Evolutionary conservation across 1,140 invertebrate genomes (phyloP).

Genomic region (Brachionus asplanchnoidis): DNA sequence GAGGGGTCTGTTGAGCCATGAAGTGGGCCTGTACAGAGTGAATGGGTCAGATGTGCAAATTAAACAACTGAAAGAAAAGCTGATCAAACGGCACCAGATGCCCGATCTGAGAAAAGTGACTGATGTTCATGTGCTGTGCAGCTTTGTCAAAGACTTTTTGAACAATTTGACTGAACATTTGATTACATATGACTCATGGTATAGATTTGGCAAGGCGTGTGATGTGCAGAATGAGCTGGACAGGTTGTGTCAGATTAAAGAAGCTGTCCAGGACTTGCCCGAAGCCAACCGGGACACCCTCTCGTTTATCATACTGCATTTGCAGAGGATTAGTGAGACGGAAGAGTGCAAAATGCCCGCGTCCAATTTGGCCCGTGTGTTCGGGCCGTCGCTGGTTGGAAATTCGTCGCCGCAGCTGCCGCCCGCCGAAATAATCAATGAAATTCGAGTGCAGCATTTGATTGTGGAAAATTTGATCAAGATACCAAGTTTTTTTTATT

Average conservation of each 20-base stretch:
- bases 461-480: constrained; percentile 42
- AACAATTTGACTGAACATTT: constrained; percentile 38
- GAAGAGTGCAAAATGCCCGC: constrained; percentile 35
- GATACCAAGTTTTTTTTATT: constrained; percentile 16
- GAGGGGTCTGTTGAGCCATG: constrained; percentile 23
- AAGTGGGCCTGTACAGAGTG: constrained; percentile 42
- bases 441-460: constrained; percentile 18
- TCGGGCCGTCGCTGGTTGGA: constrained; percentile 36
- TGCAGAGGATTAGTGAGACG: constrained; percentile 12
- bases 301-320: constrained; percentile 40
- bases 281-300: constrained; percentile 39
- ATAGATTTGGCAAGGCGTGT: constrained; percentile 8
- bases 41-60: constrained; percentile 32
- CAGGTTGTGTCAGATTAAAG: not conserved
- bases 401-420: constrained; percentile 28
- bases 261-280: constrained; percentile 29
- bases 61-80: not conserved
- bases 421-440: constrained; percentile 38
- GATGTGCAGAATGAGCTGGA: not conserved
- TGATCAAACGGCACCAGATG: constrained; percentile 15
- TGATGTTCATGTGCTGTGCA: constrained; percentile 27
- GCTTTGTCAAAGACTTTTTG: constrained; percentile 42
- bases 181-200: constrained; percentile 34
- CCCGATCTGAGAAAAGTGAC: constrained; percentile 16
- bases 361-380: constrained; percentile 8